Percentiles rank a stretch among this genome's conserved stretches.
Conservation (phyloP, 2,797 vertebrate genomes). For the Peromyscus eremicus region DNA sequence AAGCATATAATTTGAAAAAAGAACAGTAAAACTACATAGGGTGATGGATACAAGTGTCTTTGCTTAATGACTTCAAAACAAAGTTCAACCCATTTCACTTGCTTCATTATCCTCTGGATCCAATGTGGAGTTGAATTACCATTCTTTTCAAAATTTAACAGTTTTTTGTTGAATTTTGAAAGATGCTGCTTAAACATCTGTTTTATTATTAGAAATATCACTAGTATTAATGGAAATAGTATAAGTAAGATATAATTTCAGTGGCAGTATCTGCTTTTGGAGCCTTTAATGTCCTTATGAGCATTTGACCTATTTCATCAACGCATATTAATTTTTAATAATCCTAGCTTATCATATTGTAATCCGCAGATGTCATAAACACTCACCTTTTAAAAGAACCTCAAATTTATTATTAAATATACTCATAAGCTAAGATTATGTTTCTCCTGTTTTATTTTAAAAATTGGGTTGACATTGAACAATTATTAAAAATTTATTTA, state of each 20-base stretch:
- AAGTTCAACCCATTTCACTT: not conserved
- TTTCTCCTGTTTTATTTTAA: constrained; percentile 9
- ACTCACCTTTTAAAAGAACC: not conserved
- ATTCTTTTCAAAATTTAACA: constrained; percentile 37
- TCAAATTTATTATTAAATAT: constrained; percentile 1
- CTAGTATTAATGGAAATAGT: not conserved
- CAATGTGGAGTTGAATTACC: constrained; percentile 21
- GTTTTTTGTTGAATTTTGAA: constrained; percentile 49
- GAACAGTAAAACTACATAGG: not conserved
- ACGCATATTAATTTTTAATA: not conserved
- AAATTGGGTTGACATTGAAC: constrained; percentile 55
- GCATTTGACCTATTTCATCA: constrained; percentile 45
- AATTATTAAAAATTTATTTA: constrained; percentile 56
- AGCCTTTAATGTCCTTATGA: constrained; percentile 40
- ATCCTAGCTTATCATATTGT: constrained; percentile 38
- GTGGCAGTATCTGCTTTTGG: not conserved
- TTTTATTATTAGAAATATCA: constrained; percentile 36
- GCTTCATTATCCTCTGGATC: not conserved
- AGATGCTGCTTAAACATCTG: constrained; percentile 23
- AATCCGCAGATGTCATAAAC: constrained; percentile 45
- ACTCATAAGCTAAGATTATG: constrained; percentile 2
- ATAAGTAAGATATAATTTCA: not conserved
- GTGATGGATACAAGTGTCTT: not conserved
- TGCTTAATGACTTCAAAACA: not conserved
- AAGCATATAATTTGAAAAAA: not conserved